Evolutionary conservation across 2,888 invertebrate species (phyloP).

Genomic region (Muscina levida): DNA sequence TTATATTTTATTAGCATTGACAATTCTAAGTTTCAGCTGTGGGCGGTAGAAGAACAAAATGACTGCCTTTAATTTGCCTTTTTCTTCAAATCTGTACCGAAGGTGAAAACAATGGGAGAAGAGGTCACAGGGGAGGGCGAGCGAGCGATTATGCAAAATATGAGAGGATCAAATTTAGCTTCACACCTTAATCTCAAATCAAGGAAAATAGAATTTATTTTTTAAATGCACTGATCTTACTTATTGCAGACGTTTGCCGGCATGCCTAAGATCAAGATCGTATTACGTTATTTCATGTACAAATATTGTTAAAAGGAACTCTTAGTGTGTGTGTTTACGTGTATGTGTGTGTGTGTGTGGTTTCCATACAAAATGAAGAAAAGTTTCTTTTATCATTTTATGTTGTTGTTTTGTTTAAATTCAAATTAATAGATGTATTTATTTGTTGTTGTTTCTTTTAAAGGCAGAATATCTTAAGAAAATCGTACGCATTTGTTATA

Average conservation of each 20-base stretch:
- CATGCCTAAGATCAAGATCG: no score
- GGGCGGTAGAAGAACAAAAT: background rate
- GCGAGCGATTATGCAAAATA: no score
- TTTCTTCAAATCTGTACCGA: constrained; percentile 7
- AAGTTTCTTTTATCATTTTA: constrained; percentile 2
- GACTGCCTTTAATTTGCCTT: background rate
- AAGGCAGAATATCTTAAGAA: constrained; percentile 53
- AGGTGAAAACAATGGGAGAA: no score
- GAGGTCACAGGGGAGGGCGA: no score
- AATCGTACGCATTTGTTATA: constrained; percentile 21
- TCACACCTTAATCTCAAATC: no score
- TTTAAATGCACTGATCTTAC: no score
- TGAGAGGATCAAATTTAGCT: no score
- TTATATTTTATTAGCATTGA: background rate
- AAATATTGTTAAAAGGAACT: constrained; percentile 12
- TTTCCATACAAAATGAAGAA: constrained; percentile 12
- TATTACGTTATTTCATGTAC: no score
- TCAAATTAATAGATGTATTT: constrained; percentile 33
- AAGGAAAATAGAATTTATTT: no score
- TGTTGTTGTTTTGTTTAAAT: background rate
- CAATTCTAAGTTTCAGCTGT: background rate
- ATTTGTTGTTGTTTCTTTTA: constrained; percentile 14
- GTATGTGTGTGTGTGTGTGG: background rate
- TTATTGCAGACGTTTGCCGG: no score
- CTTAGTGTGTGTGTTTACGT: constrained; percentile 7